Percentiles rank a stretch among this genome's conserved stretches.
Conservation (phyloP, 1,140 invertebrate genomes). For the Sipha flava region DNA sequence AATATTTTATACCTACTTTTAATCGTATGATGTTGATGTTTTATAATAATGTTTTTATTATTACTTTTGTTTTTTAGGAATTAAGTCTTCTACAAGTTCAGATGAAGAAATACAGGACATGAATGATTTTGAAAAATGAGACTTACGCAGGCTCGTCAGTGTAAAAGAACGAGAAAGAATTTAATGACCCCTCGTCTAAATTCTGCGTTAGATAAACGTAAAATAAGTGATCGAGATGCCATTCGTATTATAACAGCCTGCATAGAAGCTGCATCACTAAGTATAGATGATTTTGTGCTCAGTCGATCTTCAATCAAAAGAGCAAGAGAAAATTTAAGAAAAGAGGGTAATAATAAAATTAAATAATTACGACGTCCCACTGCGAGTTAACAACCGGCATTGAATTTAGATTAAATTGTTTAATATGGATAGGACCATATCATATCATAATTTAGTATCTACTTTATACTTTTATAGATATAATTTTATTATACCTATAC, state of each 20-base stretch:
- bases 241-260: conserved; percentile 30
- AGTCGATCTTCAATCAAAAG: conserved; percentile 34
- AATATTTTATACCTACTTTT: no score
- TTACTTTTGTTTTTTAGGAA: no score
- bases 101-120: not conserved
- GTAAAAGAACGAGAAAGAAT: not conserved
- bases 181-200: not conserved
- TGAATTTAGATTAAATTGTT: no score
- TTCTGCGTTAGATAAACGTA: conserved; percentile 36
- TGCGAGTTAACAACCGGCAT: no score
- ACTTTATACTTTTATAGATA: no score
- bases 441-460: no score
- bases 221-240: conserved; percentile 34
- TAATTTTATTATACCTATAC: no score
- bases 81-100: not conserved
- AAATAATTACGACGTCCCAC: no score
- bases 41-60: not conserved
- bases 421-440: no score
- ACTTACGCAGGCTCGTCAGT: not conserved
- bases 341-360: not conserved
- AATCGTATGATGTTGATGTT: not conserved
- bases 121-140: not conserved
- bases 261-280: conserved; percentile 30
- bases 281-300: conserved; percentile 28
- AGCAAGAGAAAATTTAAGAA: conserved; percentile 33